Conservation (phyloP, 1,140 invertebrate genomes). For the Pemphigus obesinymphae region DNA sequence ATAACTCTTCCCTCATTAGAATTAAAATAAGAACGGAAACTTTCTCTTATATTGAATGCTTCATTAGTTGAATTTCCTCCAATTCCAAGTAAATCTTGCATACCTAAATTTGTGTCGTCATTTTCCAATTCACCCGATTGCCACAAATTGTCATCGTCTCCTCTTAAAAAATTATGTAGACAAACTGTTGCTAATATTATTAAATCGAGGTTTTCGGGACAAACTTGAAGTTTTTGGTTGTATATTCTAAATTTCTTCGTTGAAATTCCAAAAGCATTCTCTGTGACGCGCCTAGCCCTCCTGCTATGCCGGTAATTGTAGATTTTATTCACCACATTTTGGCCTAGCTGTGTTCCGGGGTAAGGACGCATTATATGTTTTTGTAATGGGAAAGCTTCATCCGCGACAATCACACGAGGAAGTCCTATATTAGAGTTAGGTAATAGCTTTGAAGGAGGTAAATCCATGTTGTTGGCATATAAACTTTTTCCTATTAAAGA, state of each 20-base stretch:
- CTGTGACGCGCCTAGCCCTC: conserved; percentile 51
- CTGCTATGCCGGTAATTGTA: conserved; percentile 50
- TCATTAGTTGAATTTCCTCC: too few species aligned
- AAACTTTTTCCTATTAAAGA: neutral
- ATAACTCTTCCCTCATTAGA: too few species aligned
- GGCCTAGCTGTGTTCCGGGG: neutral
- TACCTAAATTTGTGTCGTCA: too few species aligned
- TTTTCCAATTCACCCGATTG: conserved; percentile 14
- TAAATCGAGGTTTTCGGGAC: neutral
- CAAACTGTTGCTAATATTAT: conserved; percentile 1
- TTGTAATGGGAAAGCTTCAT: too few species aligned
- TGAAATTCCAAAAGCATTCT: conserved; percentile 57
- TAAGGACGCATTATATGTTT: too few species aligned
- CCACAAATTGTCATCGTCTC: neutral
- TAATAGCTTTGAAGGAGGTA: neutral
- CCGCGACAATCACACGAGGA: neutral
- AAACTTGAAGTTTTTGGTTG: conserved; percentile 2
- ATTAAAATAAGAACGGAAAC: too few species aligned
- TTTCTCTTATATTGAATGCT: too few species aligned
- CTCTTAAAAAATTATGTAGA: conserved; percentile 1
- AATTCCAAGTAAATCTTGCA: too few species aligned
- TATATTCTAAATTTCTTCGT: conserved; percentile 51
- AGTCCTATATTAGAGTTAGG: neutral
- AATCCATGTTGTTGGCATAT: neutral
- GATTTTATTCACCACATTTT: conserved; percentile 45